Base-by-base conservation (phyloP, 1,140 invertebrate species). In the Aporrectodea caliginosa region DNA sequence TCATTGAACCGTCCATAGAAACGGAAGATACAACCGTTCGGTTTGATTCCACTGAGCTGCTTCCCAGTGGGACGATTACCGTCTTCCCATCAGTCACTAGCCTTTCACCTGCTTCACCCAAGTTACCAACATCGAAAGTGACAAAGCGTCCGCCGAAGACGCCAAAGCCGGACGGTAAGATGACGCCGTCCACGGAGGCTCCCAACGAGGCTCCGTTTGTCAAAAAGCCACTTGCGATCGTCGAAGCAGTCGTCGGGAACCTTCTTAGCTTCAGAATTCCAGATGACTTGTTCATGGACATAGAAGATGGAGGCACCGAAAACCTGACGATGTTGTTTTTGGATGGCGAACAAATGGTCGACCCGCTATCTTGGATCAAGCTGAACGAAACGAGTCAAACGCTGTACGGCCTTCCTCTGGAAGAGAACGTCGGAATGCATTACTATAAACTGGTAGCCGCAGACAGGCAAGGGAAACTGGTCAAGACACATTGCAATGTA, bases 401-500 rank as follows among this genome's bases (percentile, higher is more conserved):
- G 6, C 35, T 81, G 70, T 81, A 81, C 31, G 80, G 76, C 29
- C 71, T 81, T 32, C 76, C 80, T 12, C 71, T 78, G 30, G 31
- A 69, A 1, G 76, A 33, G 27, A 29, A 81, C 35, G 30, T 74
- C n/a, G 76, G 80, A 70, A 73, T 30, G 77, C 71, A 78, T 30
- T 69, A 94, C 82, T 96, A 95, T 86, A 91, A 93, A 80, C 86
- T 96, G 84, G 91, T 87, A 68, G 92, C 92, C 75, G 90, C 92
- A 84, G 89, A 90, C 80, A 92, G 92, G 82, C 91, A 90, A 27
- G 92, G 90, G 35, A 88, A 91, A 75, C 92, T 90, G 58, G 93
- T 92, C 1, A 93, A 91, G 69, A 94, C 95, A 88, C 93, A 92
- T 72, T 87, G 96, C 1, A 91, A 94, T 68, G 93, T 96, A 0